phyloP scores from a whole-genome alignment of 2,888 invertebrate species.

The Mythimna lalbum region DNA sequence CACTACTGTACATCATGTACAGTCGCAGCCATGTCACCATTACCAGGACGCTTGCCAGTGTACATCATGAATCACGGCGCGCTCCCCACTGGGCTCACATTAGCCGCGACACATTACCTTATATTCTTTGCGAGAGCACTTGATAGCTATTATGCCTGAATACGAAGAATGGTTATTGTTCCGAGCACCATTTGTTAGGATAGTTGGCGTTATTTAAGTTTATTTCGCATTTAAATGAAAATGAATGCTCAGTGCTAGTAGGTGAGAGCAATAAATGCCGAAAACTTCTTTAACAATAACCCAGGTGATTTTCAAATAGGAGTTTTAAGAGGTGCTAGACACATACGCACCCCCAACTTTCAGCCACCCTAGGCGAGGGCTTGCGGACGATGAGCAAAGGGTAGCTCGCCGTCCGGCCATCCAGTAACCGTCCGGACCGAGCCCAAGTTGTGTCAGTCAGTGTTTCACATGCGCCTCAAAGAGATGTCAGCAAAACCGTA shows the following conservation, averaged over 20 bases:
- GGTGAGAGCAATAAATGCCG: neutral
- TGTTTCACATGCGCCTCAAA: too few relatives aligned
- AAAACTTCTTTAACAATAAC: neutral
- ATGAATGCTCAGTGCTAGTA: neutral
- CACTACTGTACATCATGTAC: neutral
- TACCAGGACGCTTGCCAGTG: constrained; percentile 18
- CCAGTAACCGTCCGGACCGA: too few relatives aligned
- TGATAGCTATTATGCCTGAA: constrained; percentile 35
- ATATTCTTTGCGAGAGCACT: constrained; percentile 43
- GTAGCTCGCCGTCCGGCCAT: too few relatives aligned
- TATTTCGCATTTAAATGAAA: constrained; percentile 11
- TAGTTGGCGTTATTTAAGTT: neutral
- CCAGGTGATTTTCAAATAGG: too few relatives aligned
- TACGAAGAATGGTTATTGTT: constrained; percentile 36
- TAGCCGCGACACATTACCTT: constrained; percentile 43
- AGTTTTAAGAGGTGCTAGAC: too few relatives aligned
- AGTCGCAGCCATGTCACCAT: neutral
- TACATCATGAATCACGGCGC: constrained; percentile 36
- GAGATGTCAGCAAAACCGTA: too few relatives aligned
- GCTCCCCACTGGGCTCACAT: constrained; percentile 15
- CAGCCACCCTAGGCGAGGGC: too few relatives aligned
- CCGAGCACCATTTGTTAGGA: constrained; percentile 10
- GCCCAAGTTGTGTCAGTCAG: too few relatives aligned
- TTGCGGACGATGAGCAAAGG: too few relatives aligned
- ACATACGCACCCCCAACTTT: too few relatives aligned